Conservation (phyloP, 2,113 vertebrate genomes). For the Epinephelus fuscoguttatus region DNA sequence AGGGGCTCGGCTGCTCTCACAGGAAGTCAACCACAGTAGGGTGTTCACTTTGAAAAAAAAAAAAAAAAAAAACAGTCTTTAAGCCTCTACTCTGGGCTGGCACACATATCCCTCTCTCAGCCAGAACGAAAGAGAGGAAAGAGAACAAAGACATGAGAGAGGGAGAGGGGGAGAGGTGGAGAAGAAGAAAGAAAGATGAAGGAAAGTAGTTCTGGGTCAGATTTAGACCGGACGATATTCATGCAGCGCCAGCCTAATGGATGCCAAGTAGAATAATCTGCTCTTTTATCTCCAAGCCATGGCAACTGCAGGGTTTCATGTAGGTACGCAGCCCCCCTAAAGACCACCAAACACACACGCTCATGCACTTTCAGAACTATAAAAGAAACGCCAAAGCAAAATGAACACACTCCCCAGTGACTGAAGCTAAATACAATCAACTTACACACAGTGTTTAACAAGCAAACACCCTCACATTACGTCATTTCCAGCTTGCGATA, state of each 20-base stretch:
- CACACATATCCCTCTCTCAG: slow-evolving; percentile 55
- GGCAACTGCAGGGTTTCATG: slow-evolving; percentile 54
- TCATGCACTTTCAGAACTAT: slow-evolving; percentile 5
- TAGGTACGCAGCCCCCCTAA: slow-evolving; percentile 33
- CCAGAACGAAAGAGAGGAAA: slow-evolving; percentile 40
- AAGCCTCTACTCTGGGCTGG: slow-evolving; percentile 52
- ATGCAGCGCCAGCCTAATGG: slow-evolving; percentile 50
- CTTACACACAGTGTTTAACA: background rate
- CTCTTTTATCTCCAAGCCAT: slow-evolving; percentile 67
- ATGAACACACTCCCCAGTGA: slow-evolving; percentile 1
- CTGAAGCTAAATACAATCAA: slow-evolving; percentile 21
- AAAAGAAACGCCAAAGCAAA: slow-evolving; percentile 39
- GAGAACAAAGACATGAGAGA: slow-evolving; percentile 57
- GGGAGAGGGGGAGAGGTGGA: slow-evolving; percentile 25
- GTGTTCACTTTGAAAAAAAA: slow-evolving; percentile 60
- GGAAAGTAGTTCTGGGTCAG: slow-evolving; percentile 65
- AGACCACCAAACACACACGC: slow-evolving; percentile 29
- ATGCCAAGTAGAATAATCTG: slow-evolving; percentile 67
- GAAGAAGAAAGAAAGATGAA: slow-evolving; percentile 63
- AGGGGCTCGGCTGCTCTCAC: slow-evolving; percentile 56
- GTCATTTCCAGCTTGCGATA: slow-evolving; percentile 12
- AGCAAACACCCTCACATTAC: background rate
- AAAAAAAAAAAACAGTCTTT: slow-evolving; percentile 51
- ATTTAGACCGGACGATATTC: slow-evolving; percentile 61
- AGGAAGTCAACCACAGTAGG: slow-evolving; percentile 71